Conservation (phyloP, 2,113 vertebrate genomes). For the Delphinapterus leucas region DNA sequence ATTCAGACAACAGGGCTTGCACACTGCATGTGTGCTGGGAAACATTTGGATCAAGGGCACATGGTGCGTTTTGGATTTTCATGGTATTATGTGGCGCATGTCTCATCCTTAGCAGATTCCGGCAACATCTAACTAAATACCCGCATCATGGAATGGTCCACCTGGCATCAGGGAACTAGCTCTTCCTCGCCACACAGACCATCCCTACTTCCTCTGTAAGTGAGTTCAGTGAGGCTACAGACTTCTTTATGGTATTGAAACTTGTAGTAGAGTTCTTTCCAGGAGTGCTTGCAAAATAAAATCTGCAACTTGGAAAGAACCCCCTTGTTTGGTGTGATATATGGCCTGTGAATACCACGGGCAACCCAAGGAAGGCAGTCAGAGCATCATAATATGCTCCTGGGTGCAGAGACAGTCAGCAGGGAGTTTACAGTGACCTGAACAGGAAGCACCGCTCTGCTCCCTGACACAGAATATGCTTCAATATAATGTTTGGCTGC, state of each 20-base stretch:
- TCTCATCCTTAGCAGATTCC: neutral
- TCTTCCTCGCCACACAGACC: too few relatives aligned
- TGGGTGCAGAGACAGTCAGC: neutral
- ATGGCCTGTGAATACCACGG: fast-evolving
- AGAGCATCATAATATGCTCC: fast-evolving
- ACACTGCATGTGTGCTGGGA: fast-evolving
- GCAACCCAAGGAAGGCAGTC: fast-evolving
- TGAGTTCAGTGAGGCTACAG: neutral
- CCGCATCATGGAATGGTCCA: fast-evolving
- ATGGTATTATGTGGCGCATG: fast-evolving
- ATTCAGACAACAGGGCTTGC: fast-evolving
- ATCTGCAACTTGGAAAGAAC: neutral
- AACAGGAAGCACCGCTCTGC: neutral
- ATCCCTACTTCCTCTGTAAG: fast-evolving
- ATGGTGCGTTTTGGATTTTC: neutral
- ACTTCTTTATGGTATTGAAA: neutral
- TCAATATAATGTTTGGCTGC: fast-evolving
- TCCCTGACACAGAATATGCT: fast-evolving
- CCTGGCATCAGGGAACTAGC: fast-evolving
- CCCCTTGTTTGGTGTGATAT: fast-evolving
- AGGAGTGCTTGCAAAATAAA: neutral
- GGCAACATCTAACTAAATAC: neutral
- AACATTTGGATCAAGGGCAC: neutral
- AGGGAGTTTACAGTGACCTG: fast-evolving
- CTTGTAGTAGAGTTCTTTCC: neutral